phyloP scores from a whole-genome alignment of 1,140 invertebrate species.

The Drosophila guanche region DNA sequence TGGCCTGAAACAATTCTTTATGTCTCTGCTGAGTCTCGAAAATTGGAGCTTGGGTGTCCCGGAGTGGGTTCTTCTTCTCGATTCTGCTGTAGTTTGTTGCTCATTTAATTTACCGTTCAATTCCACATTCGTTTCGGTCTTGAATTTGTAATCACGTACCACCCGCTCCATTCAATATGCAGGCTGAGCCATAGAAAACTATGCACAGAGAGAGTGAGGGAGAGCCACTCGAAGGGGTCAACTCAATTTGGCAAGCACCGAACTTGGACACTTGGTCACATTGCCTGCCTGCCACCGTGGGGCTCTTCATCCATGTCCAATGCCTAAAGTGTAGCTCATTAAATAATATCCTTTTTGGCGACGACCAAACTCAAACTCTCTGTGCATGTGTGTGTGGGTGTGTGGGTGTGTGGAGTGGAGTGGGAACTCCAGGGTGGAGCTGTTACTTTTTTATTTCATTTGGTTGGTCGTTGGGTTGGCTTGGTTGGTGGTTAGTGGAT shows the following conservation, averaged over 20 bases:
- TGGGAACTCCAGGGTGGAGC: slow-evolving; percentile 21
- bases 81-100: too few species aligned
- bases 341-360: slow-evolving; percentile 79
- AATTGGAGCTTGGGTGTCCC: too few species aligned
- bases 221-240: slow-evolving; percentile 48
- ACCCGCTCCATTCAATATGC: slow-evolving; percentile 62
- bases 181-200: slow-evolving; percentile 54
- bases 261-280: slow-evolving; percentile 3
- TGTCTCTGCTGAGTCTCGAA: too few species aligned
- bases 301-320: slow-evolving; percentile 41
- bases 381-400: slow-evolving; percentile 24
- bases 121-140: slow-evolving; percentile 78
- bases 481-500: slow-evolving; percentile 1
- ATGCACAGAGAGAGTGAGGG: slow-evolving; percentile 21
- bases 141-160: slow-evolving; percentile 78
- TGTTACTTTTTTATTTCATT: slow-evolving; percentile 42
- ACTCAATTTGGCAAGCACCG: slow-evolving; percentile 61
- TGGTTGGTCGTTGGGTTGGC: slow-evolving; percentile 6
- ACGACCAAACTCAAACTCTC: slow-evolving; percentile 30
- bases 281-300: slow-evolving; percentile 1
- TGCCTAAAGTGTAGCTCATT: slow-evolving; percentile 79
- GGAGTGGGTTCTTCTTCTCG: too few species aligned
- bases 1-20: too few species aligned
- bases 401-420: neutral
- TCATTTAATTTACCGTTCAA: slow-evolving; percentile 77